phyloP scores from a whole-genome alignment of 2,888 invertebrate genomes.

The Podotricha telesiphe region DNA sequence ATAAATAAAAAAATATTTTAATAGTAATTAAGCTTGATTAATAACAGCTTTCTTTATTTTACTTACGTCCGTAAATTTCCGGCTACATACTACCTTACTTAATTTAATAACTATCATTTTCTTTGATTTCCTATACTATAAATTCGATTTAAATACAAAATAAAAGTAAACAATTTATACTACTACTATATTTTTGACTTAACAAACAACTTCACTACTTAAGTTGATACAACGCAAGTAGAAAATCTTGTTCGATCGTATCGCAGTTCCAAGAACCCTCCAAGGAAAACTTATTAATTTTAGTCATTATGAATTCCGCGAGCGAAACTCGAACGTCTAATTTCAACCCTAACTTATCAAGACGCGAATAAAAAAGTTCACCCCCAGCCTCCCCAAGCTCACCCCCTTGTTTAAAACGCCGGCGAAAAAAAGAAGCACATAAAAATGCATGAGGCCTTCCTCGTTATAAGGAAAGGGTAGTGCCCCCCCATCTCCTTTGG shows the following conservation, averaged over 20 bases:
- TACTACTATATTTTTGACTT: background rate
- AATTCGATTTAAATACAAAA: too few relatives aligned
- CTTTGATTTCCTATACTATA: too few relatives aligned
- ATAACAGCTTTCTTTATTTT: too few relatives aligned
- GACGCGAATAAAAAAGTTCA: constrained; percentile 84
- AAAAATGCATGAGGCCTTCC: constrained; percentile 85
- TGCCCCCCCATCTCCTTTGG: constrained; percentile 69
- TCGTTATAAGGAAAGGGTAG: constrained; percentile 85
- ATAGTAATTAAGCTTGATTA: too few relatives aligned
- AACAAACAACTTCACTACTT: background rate
- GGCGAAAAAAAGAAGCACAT: constrained; percentile 84
- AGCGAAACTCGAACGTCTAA: constrained; percentile 84
- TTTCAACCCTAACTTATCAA: constrained; percentile 85
- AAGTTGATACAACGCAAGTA: constrained; percentile 35
- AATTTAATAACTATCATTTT: background rate
- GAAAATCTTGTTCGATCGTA: constrained; percentile 51
- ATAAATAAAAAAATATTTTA: too few relatives aligned
- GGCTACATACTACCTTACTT: background rate
- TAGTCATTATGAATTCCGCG: constrained; percentile 84
- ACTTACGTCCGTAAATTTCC: too few relatives aligned
- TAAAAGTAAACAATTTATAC: background rate
- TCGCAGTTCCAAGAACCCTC: constrained; percentile 64
- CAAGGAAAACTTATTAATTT: constrained; percentile 84
- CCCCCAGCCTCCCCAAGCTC: constrained; percentile 78
- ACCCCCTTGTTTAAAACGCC: constrained; percentile 85